Evolutionary conservation across 2,797 vertebrate genomes (phyloP).

Genomic region (Phrynocephalus guinanensis): DNA sequence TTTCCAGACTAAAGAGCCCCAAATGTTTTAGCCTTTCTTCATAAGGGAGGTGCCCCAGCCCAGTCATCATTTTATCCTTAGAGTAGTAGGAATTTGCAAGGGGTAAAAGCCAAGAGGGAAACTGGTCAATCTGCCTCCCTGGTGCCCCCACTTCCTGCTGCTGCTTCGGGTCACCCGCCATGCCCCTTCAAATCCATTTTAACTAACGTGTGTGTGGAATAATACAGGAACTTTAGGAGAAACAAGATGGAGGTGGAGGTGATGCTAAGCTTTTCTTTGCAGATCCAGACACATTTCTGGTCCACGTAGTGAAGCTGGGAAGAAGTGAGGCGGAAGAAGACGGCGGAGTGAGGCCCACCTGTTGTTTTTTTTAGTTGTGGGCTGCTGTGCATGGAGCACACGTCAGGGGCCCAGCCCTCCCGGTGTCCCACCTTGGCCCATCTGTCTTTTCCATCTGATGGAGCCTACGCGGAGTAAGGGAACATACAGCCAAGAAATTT

Average conservation of each 20-base stretch:
- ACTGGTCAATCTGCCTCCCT: too few relatives aligned
- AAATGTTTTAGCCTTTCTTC: too few relatives aligned
- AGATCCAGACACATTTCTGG: not conserved
- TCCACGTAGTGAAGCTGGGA: too few relatives aligned
- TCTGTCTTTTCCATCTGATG: conserved; percentile 30
- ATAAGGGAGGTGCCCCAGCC: too few relatives aligned
- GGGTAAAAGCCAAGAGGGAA: too few relatives aligned
- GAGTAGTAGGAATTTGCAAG: too few relatives aligned
- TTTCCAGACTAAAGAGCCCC: too few relatives aligned
- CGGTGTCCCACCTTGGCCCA: not conserved
- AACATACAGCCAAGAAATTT: not conserved
- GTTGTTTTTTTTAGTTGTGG: not conserved
- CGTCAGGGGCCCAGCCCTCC: not conserved
- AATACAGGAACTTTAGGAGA: not conserved
- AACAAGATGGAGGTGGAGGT: not conserved
- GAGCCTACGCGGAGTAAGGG: not conserved
- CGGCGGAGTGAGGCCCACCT: not conserved
- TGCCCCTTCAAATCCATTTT: not conserved
- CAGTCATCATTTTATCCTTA: too few relatives aligned
- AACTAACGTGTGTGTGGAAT: not conserved
- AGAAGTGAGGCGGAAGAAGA: not conserved
- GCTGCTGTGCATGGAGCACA: too few relatives aligned
- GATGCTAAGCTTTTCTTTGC: not conserved
- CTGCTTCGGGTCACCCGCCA: too few relatives aligned
- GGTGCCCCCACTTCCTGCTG: too few relatives aligned